Conservation (phyloP, 2,888 invertebrate genomes). For the Oligia latruncula region DNA sequence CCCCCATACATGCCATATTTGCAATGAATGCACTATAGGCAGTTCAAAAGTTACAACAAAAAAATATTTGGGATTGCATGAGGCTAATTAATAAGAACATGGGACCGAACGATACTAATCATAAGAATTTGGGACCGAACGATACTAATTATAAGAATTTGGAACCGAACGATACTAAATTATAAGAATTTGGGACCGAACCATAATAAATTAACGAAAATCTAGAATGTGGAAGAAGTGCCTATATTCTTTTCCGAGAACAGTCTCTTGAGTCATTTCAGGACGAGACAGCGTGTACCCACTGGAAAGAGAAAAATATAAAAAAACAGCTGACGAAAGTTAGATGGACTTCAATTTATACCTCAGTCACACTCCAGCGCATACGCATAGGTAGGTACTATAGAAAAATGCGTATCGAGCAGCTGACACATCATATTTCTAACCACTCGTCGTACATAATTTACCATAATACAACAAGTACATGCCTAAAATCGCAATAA, state of each 20-base stretch:
- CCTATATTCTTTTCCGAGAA: not conserved
- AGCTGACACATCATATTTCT: conserved; percentile 32
- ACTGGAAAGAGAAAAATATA: not conserved
- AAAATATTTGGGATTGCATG: not conserved
- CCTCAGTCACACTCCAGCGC: not conserved
- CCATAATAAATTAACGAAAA: too few species aligned
- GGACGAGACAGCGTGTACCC: not conserved
- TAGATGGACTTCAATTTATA: not conserved
- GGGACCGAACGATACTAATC: not conserved
- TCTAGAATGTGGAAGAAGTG: not conserved
- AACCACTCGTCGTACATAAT: not conserved
- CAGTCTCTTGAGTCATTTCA: not conserved
- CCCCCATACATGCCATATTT: not conserved
- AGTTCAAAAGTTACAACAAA: not conserved
- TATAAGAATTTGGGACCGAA: not conserved
- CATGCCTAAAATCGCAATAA: conserved; percentile 51
- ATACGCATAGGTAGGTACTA: not conserved
- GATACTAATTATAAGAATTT: too few species aligned
- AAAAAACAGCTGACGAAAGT: not conserved
- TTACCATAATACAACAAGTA: conserved; percentile 8
- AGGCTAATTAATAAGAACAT: not conserved
- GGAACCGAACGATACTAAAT: too few species aligned
- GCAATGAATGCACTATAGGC: not conserved
- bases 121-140: too few species aligned
- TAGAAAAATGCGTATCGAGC: not conserved